Percentiles rank a stretch among this genome's conserved stretches.
These are phyloP conservation scores for Hyla sarda DNA, from an alignment of 2,113 vertebrate species.

Conservation along the genomic window DNA sequence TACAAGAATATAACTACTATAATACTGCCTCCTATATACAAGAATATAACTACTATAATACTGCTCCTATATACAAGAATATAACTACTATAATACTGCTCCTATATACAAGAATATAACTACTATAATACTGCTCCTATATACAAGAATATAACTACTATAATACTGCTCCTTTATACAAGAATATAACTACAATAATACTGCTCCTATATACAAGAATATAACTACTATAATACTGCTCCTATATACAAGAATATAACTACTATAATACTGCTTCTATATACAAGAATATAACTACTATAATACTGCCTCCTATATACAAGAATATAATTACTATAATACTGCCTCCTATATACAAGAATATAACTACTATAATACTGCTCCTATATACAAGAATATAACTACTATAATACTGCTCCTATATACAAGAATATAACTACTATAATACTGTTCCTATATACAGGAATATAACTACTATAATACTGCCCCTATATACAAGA, in stretches of 20 bases:
- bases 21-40: not conserved
- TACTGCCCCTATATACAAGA: too few species aligned
- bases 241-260: slow-evolving; percentile 1
- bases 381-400: not conserved
- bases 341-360: not conserved
- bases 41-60: not conserved
- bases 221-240: not conserved
- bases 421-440: not conserved
- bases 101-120: not conserved
- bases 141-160: not conserved
- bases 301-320: not conserved
- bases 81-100: not conserved
- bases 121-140: slow-evolving; percentile 1
- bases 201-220: not conserved
- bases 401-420: slow-evolving; percentile 2
- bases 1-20: not conserved
- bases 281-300: slow-evolving; percentile 8
- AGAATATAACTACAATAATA: too few species aligned
- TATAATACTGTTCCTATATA: not conserved
- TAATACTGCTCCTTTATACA: not conserved
- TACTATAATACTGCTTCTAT: not conserved
- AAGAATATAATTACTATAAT: not conserved
- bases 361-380: slow-evolving; percentile 9
- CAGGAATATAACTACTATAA: too few species aligned
- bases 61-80: not conserved